Base-by-base conservation (phyloP, 2,113 vertebrate genomes). In the Hassar affinis region DNA sequence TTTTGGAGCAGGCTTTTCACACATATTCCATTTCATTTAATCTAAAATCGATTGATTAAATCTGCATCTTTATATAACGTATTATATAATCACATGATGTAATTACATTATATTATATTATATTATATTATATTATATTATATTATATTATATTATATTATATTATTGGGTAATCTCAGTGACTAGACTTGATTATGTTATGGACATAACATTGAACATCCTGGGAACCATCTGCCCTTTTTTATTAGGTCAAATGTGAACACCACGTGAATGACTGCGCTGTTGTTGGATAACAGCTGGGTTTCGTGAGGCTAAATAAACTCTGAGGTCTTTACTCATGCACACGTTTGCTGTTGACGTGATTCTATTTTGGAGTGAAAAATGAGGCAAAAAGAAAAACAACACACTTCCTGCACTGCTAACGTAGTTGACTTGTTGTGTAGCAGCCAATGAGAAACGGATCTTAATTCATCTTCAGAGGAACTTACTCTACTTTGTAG, bases 401-500 rank as follows among this genome's bases (percentile, higher is more conserved):
- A 88, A 85, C 92, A 94, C 91, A 94, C 92, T 90, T 85, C 85
- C 88, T 52, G 89, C 47, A 20, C 42, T 69, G 51, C 30, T 83
- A 59, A 78, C 72, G 49, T 72, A 79, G 77, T n/a, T 47, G 68
- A 74, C 82, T 80, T 66, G 71, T 57, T 79, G 47, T 79, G 47
- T 14, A 75, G 78, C 30, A 74, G 22, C 42, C 68, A 49, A 54
- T 78, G 33, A 84, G 62, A 78, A 62, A 4, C 12, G 18, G 82
- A 25, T 74, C 75, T 74, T 27, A 30, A 68, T 25, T 56, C 49
- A 27, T 25, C 35, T n/a, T 7, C 15, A 66, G 30, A 20, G 17
- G 6, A 22, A 2, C 5, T 18, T 35, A 35, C 6, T 18, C 30
- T 35, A 17, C 62, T 9, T 10, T 22, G 22, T 22, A 42, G 64